Evolutionary conservation across 1,140 invertebrate species (phyloP).

Genomic region (Atta colombica): DNA sequence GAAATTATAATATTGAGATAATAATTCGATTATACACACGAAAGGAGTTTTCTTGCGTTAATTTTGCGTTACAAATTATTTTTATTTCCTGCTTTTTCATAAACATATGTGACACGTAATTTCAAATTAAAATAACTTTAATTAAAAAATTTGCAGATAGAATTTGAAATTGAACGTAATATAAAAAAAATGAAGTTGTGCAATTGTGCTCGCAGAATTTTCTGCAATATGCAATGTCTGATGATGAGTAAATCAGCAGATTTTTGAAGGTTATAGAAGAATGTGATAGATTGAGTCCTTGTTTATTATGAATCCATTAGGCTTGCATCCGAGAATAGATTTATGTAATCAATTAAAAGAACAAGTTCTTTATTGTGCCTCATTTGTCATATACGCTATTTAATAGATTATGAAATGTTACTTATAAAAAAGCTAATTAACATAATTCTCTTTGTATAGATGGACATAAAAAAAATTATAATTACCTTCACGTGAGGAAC

Average conservation of each 20-base stretch:
- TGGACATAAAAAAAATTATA: not conserved
- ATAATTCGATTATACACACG: not conserved
- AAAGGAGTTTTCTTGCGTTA: not conserved
- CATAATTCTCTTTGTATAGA: not conserved
- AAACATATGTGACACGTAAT: not conserved
- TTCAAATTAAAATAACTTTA: not conserved
- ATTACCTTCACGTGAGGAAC: not conserved
- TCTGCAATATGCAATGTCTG: not conserved
- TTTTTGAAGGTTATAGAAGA: not conserved
- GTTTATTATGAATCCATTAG: slow-evolving; percentile 36
- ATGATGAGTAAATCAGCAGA: not conserved
- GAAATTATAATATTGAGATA: not conserved
- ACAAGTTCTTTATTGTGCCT: not conserved
- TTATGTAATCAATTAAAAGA: slow-evolving; percentile 42
- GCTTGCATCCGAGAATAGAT: not conserved
- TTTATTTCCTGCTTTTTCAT: not conserved
- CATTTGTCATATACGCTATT: not conserved
- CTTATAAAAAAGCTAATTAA: too few species aligned
- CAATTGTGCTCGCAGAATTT: not conserved
- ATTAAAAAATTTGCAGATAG: not conserved
- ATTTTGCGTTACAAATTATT: not conserved
- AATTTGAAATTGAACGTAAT: not conserved
- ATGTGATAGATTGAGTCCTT: not conserved
- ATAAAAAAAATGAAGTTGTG: not conserved
- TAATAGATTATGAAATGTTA: not conserved